Conservation (phyloP, 2,113 vertebrate species). For the Syrrhaptes paradoxus region DNA sequence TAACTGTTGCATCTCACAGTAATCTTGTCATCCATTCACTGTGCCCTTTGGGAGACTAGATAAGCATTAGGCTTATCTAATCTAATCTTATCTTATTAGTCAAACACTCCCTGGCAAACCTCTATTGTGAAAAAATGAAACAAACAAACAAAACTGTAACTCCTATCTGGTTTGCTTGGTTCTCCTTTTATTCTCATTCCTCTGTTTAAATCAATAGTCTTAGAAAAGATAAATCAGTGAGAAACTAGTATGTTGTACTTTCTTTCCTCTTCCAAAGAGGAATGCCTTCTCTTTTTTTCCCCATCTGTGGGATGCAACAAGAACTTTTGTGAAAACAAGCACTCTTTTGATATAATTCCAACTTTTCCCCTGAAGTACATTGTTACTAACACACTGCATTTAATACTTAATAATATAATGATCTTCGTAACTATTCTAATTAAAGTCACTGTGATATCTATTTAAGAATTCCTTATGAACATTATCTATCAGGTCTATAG, state of each 20-base stretch:
- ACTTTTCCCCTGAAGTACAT: neutral
- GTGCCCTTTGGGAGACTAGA: neutral
- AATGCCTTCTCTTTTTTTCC: neutral
- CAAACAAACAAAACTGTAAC: neutral
- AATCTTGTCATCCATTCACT: neutral
- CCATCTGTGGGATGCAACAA: neutral
- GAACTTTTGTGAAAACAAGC: neutral
- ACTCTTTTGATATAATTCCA: neutral
- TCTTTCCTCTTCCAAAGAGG: neutral
- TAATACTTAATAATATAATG: neutral
- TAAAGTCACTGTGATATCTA: neutral
- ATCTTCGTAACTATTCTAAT: neutral
- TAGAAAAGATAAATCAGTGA: neutral
- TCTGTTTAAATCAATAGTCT: neutral
- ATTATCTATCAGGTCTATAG: neutral
- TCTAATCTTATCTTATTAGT: too few species aligned
- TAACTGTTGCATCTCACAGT: neutral
- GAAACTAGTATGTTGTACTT: neutral
- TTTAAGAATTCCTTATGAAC: neutral
- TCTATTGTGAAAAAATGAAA: neutral
- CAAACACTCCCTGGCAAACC: neutral
- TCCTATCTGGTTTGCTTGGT: neutral
- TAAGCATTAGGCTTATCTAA: neutral
- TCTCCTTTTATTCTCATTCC: neutral
- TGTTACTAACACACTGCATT: neutral